These are phyloP conservation scores for Agrochola lota DNA, from an alignment of 2,888 invertebrate genomes.

Conservation along the genomic window DNA sequence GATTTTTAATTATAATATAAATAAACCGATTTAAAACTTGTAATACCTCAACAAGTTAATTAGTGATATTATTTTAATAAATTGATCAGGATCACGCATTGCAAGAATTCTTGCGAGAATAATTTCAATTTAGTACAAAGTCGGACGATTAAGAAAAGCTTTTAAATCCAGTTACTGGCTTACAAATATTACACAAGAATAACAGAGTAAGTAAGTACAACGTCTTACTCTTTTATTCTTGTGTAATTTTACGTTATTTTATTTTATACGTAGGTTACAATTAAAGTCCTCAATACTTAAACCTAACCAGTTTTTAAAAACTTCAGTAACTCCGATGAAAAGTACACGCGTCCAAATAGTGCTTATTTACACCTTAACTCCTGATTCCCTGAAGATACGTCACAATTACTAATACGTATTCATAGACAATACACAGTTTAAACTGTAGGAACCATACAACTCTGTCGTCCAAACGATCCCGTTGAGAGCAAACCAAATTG, in stretches of 20 bases:
- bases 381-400: slow-evolving; percentile 46
- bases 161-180: too few species aligned
- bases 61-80: background rate
- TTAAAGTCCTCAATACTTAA: background rate
- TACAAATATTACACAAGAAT: too few species aligned
- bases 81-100: background rate
- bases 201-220: too few species aligned
- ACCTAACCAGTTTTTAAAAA: too few species aligned
- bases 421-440: slow-evolving; percentile 47
- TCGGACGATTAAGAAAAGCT: background rate
- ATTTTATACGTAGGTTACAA: background rate
- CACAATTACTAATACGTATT: slow-evolving; percentile 51
- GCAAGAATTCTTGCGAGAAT: background rate
- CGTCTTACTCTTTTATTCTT: too few species aligned
- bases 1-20: slow-evolving; percentile 17
- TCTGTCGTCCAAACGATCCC: slow-evolving; percentile 43
- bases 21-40: background rate
- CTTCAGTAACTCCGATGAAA: background rate
- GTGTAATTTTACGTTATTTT: too few species aligned
- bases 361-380: background rate
- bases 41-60: background rate
- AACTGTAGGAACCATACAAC: slow-evolving; percentile 39
- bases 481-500: slow-evolving; percentile 62
- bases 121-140: background rate
- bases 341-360: background rate